Percentiles rank a stretch among this genome's conserved stretches.
Conservation (phyloP, 2,113 vertebrate species). For the Onychostoma macrolepis region DNA sequence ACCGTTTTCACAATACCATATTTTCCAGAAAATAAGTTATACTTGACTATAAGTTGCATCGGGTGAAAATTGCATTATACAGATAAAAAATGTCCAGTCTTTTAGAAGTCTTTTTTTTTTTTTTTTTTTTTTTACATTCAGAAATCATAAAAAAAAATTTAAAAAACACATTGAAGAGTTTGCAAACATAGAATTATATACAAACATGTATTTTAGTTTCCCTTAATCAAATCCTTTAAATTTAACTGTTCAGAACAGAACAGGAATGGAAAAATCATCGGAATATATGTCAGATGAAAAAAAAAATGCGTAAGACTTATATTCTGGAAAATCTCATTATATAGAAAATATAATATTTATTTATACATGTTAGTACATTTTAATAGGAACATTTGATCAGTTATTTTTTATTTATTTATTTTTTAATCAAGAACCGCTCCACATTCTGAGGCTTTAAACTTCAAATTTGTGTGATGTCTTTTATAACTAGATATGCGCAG, state of each 20-base stretch:
- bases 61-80: neutral
- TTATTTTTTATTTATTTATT: no score
- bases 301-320: neutral
- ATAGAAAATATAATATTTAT: neutral
- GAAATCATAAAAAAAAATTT: neutral
- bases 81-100: neutral
- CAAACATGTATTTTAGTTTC: neutral
- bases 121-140: neutral
- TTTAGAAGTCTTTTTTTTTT: no score
- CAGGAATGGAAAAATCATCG: no score
- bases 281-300: neutral
- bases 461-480: no score
- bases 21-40: neutral
- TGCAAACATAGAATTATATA: neutral
- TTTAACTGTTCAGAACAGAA: no score
- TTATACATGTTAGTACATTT: no score
- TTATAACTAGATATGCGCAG: neutral
- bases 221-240: no score
- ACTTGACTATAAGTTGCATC: neutral
- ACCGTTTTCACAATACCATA: neutral
- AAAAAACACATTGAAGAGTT: neutral
- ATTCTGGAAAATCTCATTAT: neutral
- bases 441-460: neutral
- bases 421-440: no score
- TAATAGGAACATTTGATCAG: no score